Evolutionary conservation across 2,113 vertebrate species (phyloP), one percentile per base, ranked within the genome.

Genomic region (Scortum barcoo): DNA sequence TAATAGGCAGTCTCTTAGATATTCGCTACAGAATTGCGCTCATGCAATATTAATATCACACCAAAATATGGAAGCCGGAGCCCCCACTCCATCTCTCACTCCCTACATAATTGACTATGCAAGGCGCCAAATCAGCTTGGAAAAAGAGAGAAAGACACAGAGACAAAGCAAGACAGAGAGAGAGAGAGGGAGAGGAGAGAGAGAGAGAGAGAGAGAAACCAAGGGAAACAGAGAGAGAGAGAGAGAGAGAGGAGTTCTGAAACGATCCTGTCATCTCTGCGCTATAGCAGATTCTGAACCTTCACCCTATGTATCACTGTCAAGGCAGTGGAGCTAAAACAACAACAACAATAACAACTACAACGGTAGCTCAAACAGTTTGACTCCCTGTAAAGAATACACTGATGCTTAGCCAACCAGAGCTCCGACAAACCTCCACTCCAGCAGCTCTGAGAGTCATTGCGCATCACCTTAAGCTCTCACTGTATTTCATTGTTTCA

Each of bases 31-130:
- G 94, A 95, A 95, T 94, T 94, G 94, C 57, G 73, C 94, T 95
- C 94, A 95, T 96, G 90, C 93, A 96, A 96, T 96, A 95, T 96
- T 96, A 95, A 96, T 95, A 94, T 93, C 88, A 76, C 91, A 95
- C 94, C 93, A 95, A 95, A 95, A 95, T 95, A 94, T 94, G 95
- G 93, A 94, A 95, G 91, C 90, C 73, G 61, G 66, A 89, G 93
- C 93, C 91, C 91, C 90, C 90, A 92, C 94, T 93, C 93, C 91
- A 91, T 93, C 88, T 93, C 90, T 94, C 90, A 93, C 93, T 93
- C 92, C 91, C 93, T 87, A 89, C 86, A 91, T 95, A 95, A 95
- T 96, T 95, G 95, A 95, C 94, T 95, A 94, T 94, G 93, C 95
- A 93, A 93, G 95, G 81, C 94, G 93, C 91, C 89, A 93, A 94